These are phyloP conservation scores for Ploceus nigricollis DNA, from an alignment of 2,113 vertebrate genomes.

Conservation along the genomic window DNA sequence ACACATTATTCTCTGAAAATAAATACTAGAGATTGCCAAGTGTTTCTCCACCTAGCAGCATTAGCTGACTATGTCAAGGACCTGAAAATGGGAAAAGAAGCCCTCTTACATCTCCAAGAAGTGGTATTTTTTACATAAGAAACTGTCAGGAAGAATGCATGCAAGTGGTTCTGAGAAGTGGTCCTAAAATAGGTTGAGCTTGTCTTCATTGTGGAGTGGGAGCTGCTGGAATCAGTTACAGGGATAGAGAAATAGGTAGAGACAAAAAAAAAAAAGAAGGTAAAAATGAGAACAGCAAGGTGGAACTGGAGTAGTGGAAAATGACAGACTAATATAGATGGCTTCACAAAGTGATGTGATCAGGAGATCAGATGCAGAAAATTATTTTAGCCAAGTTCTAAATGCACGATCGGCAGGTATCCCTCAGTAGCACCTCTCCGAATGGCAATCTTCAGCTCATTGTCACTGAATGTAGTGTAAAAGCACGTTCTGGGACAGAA, in stretches of 20 bases:
- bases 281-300: background rate
- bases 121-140: background rate
- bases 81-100: conserved; percentile 23
- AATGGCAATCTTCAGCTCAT: background rate
- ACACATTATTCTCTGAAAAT: conserved; percentile 66
- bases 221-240: background rate
- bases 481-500: background rate
- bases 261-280: background rate
- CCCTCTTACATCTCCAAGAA: conserved; percentile 7
- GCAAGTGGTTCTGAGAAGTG: background rate
- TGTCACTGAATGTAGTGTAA: background rate
- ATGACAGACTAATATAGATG: background rate
- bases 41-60: conserved; percentile 51
- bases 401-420: background rate
- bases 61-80: conserved; percentile 58
- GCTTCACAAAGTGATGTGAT: background rate
- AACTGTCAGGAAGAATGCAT: background rate
- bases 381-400: background rate
- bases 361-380: background rate
- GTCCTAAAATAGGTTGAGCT: conserved; percentile 24
- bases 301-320: background rate
- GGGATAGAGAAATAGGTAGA: background rate
- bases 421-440: background rate
- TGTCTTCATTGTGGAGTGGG: background rate
- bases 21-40: conserved; percentile 60